Evolutionary conservation across 2,113 vertebrate genomes (phyloP), one percentile per base, ranked within the genome.

Genomic region (Pleuronectes platessa): DNA sequence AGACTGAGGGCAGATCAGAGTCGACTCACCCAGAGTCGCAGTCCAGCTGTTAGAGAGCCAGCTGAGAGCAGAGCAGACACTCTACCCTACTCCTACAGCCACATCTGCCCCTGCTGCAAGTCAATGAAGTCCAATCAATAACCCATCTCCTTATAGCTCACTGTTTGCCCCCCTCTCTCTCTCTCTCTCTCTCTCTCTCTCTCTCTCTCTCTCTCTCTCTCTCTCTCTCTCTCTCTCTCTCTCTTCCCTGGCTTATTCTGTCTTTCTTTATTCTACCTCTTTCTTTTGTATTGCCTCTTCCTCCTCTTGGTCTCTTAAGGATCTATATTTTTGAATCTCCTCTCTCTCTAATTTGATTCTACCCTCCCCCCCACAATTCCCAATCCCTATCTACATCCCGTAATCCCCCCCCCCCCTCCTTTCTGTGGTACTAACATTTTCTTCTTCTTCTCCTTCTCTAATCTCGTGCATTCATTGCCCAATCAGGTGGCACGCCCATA

Each of bases 391-490:
- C 47, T 49, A 17, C 4, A 51, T 18, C 47, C 47, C 47, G 47
- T 18, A 15, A 15, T 18, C 47, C 47, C 47, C 47, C 47, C 18
- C 47, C 47, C 47, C 17, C 47, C 47, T n/a, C 47, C 47, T 5
- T 51, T 18, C 47, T 51, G 47, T 51, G 47, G 47, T 51, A 51
- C 47, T 86, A 93, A 93, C 91, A 93, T 84, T 92, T 93, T 93
- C 92, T 93, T 93, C 92, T 93, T 93, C 92, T 93, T 93, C 81
- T 93, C 88, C 92, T 88, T 93, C 92, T 93, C 87, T 93, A 93
- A 93, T 93, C 92, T 92, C 90, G 91, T 93, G 92, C 92, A 93
- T 93, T 93, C 92, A 93, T 93, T 93, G 92, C 91, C 90, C 92
- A 93, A 84, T 93, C 91, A 93, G 92, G 92, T 93, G 92, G 92